phyloP scores from a whole-genome alignment of 2,888 invertebrate genomes.

The Hipparchia semele region DNA sequence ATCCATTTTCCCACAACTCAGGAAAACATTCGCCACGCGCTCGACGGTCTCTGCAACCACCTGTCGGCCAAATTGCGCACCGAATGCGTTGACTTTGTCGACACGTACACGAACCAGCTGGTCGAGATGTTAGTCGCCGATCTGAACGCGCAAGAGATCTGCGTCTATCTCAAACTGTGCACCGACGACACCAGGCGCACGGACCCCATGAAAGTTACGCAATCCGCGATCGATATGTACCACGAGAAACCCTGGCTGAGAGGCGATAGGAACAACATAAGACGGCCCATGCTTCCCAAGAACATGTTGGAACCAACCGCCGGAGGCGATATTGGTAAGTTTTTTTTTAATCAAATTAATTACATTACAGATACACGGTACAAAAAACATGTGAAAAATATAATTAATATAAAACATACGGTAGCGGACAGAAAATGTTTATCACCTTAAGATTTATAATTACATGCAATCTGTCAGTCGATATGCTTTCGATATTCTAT shows the following conservation, averaged over 20 bases:
- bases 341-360: no score
- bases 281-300: slow-evolving; percentile 58
- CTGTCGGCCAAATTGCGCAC: slow-evolving; percentile 84
- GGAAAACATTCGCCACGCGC: slow-evolving; percentile 86
- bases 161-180: slow-evolving; percentile 90
- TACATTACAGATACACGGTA: no score
- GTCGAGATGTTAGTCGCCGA: slow-evolving; percentile 91
- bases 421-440: no score
- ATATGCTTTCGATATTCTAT: no score
- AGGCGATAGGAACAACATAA: slow-evolving; percentile 68
- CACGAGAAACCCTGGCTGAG: slow-evolving; percentile 65
- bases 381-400: no score
- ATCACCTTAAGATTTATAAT: no score
- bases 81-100: slow-evolving; percentile 90
- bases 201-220: slow-evolving; percentile 60
- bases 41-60: slow-evolving; percentile 87
- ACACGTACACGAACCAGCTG: slow-evolving; percentile 89
- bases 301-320: slow-evolving; percentile 55
- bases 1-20: slow-evolving; percentile 51
- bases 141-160: slow-evolving; percentile 86
- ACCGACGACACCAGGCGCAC: slow-evolving; percentile 59
- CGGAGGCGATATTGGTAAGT: slow-evolving; percentile 76
- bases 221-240: slow-evolving; percentile 60
- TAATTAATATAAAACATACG: no score
- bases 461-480: no score